Percentiles rank a stretch among this genome's conserved stretches.
Evolutionary conservation across 2,113 vertebrate genomes (phyloP).

Genomic region (Nestor notabilis): DNA sequence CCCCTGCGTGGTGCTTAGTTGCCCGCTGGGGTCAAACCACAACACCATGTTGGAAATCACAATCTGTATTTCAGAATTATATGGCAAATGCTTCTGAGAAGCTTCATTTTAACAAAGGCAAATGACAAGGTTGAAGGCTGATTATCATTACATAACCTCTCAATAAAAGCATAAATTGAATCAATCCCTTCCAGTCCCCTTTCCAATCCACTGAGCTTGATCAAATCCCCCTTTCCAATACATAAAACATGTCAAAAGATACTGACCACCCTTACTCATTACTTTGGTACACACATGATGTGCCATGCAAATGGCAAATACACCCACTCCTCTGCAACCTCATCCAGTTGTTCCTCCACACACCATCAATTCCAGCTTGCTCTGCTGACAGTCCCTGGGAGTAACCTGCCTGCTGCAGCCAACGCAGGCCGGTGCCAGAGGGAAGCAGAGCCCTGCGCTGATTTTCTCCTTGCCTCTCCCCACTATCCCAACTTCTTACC

Average conservation of each 20-base stretch:
- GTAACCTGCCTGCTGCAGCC: neutral
- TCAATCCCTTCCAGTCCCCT: neutral
- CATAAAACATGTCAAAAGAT: neutral
- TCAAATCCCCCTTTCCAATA: neutral
- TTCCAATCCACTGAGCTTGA: neutral
- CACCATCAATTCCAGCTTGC: fast-evolving
- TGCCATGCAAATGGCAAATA: neutral
- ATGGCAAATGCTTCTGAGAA: neutral
- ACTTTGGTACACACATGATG: neutral
- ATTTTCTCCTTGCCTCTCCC: neutral
- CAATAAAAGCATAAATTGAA: neutral
- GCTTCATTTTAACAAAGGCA: neutral
- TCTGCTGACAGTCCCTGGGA: neutral
- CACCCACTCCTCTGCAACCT: neutral
- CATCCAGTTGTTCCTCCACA: neutral
- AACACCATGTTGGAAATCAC: neutral
- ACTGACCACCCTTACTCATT: neutral
- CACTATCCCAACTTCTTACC: neutral
- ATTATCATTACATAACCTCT: neutral
- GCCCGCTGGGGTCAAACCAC: neutral
- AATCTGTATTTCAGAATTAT: neutral
- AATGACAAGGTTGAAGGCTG: neutral
- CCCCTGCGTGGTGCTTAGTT: neutral
- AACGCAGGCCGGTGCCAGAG: neutral
- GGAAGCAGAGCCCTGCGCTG: neutral